Evolutionary conservation across 2,888 invertebrate species (phyloP), one percentile per base, ranked within the genome.

Genomic region (Papilio elwesi): DNA sequence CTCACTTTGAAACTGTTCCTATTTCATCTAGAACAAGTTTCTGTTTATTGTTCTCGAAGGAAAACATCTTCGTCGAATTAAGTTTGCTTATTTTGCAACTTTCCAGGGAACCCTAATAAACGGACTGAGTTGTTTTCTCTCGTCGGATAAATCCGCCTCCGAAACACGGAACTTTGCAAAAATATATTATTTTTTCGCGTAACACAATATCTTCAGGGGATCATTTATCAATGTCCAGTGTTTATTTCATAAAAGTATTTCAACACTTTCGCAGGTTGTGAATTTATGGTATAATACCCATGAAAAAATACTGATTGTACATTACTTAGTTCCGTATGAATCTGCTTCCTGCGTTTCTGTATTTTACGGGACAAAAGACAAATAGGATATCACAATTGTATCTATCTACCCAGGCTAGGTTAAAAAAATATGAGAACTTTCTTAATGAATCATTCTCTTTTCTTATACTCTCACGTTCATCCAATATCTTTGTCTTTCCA

Each of bases 221-320:
- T 59, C 59, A 43, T 59, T 59, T 59, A 59, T 59, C 59, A 59
- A 43, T 59, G 59, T 43, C 59, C 15, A 59, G 59, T 59, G 59
- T 15, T 43, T 59, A 59, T 59, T 43, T 43, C 16, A 36, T 57
- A 38, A 38, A 57, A 57, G 38, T 55, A 55, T 57, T 53, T 36
- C 38, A 57, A 57, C 57, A 57, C 57, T 38, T 57, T 57, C 13
- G 36, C 11, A 57, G 8, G 36, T 36, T 57, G 57, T 9, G 57
- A 57, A 57, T 57, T 57, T 57, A 36, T 57, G 36, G 36, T 57
- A 38, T 57, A 8, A 1, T 6, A 26, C 1, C 26, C 53, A 16
- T 10, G 8, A 55, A 0, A 0, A 8, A 2, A 13, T 13, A 59
- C 8, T 59, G 13, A n/a, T 38, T n/a, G 8, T 55, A 55, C 3